Conservation (phyloP, 1,140 invertebrate genomes). For the Lysiphlebus fabarum region DNA sequence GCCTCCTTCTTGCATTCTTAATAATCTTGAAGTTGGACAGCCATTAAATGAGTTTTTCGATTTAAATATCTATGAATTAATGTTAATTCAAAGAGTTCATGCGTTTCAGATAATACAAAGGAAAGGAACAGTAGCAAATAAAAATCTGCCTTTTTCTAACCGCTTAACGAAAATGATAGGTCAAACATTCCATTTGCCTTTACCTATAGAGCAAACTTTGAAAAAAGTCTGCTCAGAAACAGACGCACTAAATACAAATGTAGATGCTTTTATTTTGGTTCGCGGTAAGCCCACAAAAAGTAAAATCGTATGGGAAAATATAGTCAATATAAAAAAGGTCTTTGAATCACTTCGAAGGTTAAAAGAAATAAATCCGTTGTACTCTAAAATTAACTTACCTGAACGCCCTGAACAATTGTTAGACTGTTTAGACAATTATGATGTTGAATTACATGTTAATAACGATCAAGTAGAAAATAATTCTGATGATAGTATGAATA, state of each 20-base stretch:
- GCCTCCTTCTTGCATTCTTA: conserved; percentile 26
- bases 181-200: conserved; percentile 35
- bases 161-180: no score
- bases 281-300: conserved; percentile 25
- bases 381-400: conserved; percentile 27
- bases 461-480: no score
- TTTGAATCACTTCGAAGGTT: conserved; percentile 23
- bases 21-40: conserved; percentile 23
- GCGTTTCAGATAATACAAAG: no score
- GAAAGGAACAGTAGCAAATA: no score
- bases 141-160: no score
- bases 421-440: not conserved
- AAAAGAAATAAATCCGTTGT: conserved; percentile 27
- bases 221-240: conserved; percentile 32
- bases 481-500: no score
- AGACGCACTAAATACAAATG: conserved; percentile 29
- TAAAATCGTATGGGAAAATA: conserved; percentile 27
- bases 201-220: conserved; percentile 37
- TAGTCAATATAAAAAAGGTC: conserved; percentile 26
- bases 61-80: conserved; percentile 34
- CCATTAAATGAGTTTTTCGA: conserved; percentile 24
- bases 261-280: conserved; percentile 25
- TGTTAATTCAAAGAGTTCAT: no score
- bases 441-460: not conserved
- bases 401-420: not conserved